phyloP scores from a whole-genome alignment of 1,140 invertebrate species.

The Forficula auricularia region DNA sequence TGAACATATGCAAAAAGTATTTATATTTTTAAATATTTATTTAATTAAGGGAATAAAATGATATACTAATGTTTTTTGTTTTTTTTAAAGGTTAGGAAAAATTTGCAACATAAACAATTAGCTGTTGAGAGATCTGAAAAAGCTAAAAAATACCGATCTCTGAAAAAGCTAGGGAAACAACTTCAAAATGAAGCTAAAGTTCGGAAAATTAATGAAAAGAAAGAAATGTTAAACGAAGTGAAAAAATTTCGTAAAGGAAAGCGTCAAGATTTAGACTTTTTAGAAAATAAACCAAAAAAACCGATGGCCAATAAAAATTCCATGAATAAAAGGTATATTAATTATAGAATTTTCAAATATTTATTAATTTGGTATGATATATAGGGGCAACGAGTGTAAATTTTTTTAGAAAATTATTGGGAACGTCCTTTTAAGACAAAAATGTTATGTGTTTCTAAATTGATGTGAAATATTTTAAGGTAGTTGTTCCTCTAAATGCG shows the following conservation, averaged over 20 bases:
- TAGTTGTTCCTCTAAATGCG: no score
- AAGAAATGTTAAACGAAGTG: constrained; percentile 62
- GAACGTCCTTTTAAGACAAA: no score
- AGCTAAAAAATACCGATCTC: constrained; percentile 68
- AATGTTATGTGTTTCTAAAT: no score
- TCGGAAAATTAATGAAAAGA: constrained; percentile 49
- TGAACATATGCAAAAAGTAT: constrained; percentile 87
- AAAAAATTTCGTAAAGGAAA: constrained; percentile 74
- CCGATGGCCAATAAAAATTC: no score
- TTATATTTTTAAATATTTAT: background rate
- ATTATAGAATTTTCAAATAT: background rate
- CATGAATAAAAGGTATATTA: background rate
- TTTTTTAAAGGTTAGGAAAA: constrained; percentile 46
- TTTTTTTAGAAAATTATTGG: background rate
- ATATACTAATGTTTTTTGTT: background rate
- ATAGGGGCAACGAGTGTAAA: background rate
- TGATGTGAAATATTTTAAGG: no score
- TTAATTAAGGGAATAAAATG: background rate
- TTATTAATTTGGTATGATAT: background rate
- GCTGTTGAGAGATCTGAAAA: constrained; percentile 72
- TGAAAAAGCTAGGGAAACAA: constrained; percentile 84
- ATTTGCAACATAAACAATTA: constrained; percentile 66
- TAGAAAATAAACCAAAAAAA: constrained; percentile 52
- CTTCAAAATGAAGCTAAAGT: constrained; percentile 69
- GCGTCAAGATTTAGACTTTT: constrained; percentile 59